Evolutionary conservation across 2,888 invertebrate genomes (phyloP), one percentile per base, ranked within the genome.

Genomic region (Lamproptera curius): DNA sequence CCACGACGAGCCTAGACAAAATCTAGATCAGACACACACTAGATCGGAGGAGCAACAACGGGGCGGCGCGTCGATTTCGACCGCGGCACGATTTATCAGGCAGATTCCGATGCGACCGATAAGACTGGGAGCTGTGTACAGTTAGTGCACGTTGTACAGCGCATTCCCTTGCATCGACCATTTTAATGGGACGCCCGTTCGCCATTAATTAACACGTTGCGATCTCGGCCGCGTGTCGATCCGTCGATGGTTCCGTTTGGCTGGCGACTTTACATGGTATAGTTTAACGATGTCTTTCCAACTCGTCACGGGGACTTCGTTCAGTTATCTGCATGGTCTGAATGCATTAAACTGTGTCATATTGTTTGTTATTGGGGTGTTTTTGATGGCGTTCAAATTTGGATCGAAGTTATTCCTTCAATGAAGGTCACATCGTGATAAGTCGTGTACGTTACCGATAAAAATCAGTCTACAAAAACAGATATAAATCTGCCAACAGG

Each of bases 141-240:
- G 57, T 57, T 57, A 57, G 42, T 16, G 44, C 57, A 53, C 56
- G 20, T 53, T 55, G 56, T 54, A 54, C 33, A 38, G 38, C 54
- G 54, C 57, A 55, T 56, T 57, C 53, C 53, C 52, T 46, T 48
- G 53, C 55, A 59, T 58, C 57, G 48, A 52, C 54, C 54, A 57
- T 58, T 54, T 58, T 63, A 61, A 70, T 75, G 65, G 66, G 61
- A 66, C 63, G 61, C 59, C 57, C 55, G 63, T 63, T 48, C 42
- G 42, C 16, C 63, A 76, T 76, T 81, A 81, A 81, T 81, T 82
- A 82, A 79, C 80, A 79, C 80, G 76, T 76, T 73, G 70, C 65
- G 55, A 55, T 56, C 56, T 59, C 61, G 76, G 74, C 73, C 73
- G 70, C 65, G 66, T 69, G 68, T 73, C 77, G 72, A 70, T 72